Evolutionary conservation across 2,888 invertebrate species (phyloP), one percentile per base, ranked within the genome.

Genomic region (Xestia xanthographa): DNA sequence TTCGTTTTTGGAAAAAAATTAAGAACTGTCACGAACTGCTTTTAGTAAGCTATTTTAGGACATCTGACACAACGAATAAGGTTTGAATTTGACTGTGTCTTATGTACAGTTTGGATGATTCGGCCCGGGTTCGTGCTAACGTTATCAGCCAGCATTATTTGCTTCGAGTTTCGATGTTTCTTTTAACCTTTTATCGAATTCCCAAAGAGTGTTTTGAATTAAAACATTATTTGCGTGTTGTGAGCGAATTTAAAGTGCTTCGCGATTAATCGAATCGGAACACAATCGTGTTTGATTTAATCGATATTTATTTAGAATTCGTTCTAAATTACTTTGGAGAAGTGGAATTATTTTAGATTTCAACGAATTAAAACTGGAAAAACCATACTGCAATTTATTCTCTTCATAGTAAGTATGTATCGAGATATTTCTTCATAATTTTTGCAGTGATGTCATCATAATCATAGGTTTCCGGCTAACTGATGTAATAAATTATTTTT

Each of bases 131-230:
- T 92, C 89, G 90, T 90, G 90, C 90, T 91, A 92, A 93, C 92
- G 92, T 94, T 95, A 95, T 95, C 95, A 92, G 93, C 90, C 91
- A 92, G 90, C 91, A 91, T 94, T 94, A 94, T 95, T 95, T 93
- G 94, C 91, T 93, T 91, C 89, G 89, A 90, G 92, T 94, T 93
- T 92, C 92, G 92, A 94, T 93, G 92, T 94, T 93, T 93, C 92
- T 94, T 94, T 93, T 92, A 89, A 94, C 89, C 91, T 92, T 93
- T 94, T 94, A 94, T 94, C 93, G 92, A 91, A 91, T 93, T 93
- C 91, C 87, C 89, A 91, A 91, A 92, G 90, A 92, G 94, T 94
- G 93, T 94, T 92, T 92, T 90, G 93, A 94, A 95, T 95, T 95
- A 94, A 94, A 94, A 94, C 95, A 94, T 95, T 94, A 94, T 92